Base-by-base conservation (phyloP, 2,888 invertebrate genomes). In the Sclerodermus sp. region DNA sequence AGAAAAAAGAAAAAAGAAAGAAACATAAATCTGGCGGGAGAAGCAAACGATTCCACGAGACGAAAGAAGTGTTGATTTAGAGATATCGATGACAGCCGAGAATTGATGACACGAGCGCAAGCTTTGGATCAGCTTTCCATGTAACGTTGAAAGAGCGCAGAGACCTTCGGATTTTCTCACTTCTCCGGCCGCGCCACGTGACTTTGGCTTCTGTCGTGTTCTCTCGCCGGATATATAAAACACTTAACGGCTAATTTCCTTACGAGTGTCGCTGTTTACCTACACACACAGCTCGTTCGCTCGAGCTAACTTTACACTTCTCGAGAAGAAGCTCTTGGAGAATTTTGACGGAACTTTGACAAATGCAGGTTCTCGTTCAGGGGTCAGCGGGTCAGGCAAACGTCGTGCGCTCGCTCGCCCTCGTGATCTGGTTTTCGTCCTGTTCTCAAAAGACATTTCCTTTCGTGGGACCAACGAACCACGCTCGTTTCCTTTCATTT, bases 181-280 rank as follows among this genome's bases (percentile, higher is more conserved):
- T 36, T 36, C 13, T 10, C 9, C 4, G 36, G 13, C 9, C 23
- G 56, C 52, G 56, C 52, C 60, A 61, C 62, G 60, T 59, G 62
- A 65, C 49, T 37, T 49, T 23, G 49, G 43, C 2, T 23, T 8
- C 23, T 23, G 4, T 23, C 23, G 23, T 23, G 23, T 23, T 23
- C 8, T 23, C 23, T 4, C 17, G 44, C 62, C 63, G 73, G 73
- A 74, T 68, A 62, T 69, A 71, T 72, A 74, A 72, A 74, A 69
- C 71, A 68, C 66, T 71, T 73, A 66, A 67, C 68, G 59, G 56
- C 68, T 71, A 71, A 73, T 74, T 70, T 73, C 66, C 66, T 64
- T 60, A 65, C 57, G 62, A 62, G 64, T 34, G 40, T 16, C 41
- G 51, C 42, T 2, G 31, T 42, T 54, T 54, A 47, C 55, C 29